Conservation (phyloP, 2,113 vertebrate species). For the Vidua chalybeata region DNA sequence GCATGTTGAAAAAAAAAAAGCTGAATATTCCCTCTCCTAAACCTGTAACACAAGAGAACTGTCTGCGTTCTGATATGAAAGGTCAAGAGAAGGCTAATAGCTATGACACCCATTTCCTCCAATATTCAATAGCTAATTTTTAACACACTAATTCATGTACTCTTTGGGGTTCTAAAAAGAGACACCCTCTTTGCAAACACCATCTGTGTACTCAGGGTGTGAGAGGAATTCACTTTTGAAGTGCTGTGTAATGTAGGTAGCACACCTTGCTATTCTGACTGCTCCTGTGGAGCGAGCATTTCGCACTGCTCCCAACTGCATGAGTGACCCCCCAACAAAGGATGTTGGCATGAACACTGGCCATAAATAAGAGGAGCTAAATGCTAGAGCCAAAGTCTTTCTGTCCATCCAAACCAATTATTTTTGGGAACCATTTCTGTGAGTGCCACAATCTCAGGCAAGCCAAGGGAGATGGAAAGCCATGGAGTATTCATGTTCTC, state of each 20-base stretch:
- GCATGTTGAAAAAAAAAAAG: not conserved
- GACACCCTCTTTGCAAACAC: not conserved
- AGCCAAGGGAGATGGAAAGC: fast-evolving
- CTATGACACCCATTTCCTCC: not conserved
- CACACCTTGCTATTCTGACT: not conserved
- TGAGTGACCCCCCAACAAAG: not conserved
- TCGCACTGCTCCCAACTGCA: not conserved
- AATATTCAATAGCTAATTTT: not conserved
- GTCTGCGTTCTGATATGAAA: not conserved
- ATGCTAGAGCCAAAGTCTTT: not conserved
- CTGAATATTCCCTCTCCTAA: not conserved
- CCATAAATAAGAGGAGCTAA: not conserved
- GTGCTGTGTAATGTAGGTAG: not conserved
- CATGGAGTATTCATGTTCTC: fast-evolving
- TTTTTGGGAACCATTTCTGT: not conserved
- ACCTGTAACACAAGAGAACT: not conserved
- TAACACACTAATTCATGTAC: not conserved
- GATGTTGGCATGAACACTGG: not conserved
- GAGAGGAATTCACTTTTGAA: not conserved
- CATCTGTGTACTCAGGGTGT: fast-evolving
- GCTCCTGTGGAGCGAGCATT: fast-evolving
- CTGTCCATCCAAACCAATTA: not conserved
- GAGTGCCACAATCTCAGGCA: not conserved
- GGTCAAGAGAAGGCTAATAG: not conserved
- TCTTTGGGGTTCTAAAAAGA: not conserved